Evolutionary conservation across 1,140 invertebrate genomes (phyloP).

Genomic region (Drosophila sucinea): DNA sequence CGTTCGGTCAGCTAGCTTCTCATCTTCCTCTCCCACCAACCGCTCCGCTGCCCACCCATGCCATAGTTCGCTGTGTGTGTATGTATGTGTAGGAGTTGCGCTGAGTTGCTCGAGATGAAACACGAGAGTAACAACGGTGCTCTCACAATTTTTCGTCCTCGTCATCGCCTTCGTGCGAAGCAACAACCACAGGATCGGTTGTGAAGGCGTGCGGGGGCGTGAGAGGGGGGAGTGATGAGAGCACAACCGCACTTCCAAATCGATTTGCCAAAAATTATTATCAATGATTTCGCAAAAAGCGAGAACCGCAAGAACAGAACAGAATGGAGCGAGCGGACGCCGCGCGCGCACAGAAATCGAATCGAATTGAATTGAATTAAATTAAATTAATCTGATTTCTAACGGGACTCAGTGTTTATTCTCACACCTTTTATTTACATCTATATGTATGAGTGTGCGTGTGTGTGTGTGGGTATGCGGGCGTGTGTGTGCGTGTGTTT

Average conservation of each 20-base stretch:
- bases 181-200: constrained; percentile 62
- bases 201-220: background rate
- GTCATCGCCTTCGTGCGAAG: constrained; percentile 57
- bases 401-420: constrained; percentile 19
- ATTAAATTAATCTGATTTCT: constrained; percentile 75
- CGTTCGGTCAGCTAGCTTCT: constrained; percentile 3
- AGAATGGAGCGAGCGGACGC: background rate
- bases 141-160: constrained; percentile 31
- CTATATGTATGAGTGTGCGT: constrained; percentile 5
- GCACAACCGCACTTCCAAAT: constrained; percentile 67
- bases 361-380: constrained; percentile 61
- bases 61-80: constrained; percentile 20
- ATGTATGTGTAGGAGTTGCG: constrained; percentile 74
- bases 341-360: constrained; percentile 47
- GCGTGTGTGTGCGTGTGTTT: constrained; percentile 3
- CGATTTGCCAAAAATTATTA: constrained; percentile 80
- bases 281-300: constrained; percentile 74
- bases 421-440: constrained; percentile 5
- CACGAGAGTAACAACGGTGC: constrained; percentile 24
- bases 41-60: constrained; percentile 15
- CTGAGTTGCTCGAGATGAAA: constrained; percentile 33
- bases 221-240: background rate
- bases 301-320: constrained; percentile 16
- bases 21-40: background rate
- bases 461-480: constrained; percentile 20